Percentiles rank a stretch among this genome's conserved stretches.
Evolutionary conservation across 2,113 vertebrate species (phyloP).

Genomic region (Capricornis sumatraensis): DNA sequence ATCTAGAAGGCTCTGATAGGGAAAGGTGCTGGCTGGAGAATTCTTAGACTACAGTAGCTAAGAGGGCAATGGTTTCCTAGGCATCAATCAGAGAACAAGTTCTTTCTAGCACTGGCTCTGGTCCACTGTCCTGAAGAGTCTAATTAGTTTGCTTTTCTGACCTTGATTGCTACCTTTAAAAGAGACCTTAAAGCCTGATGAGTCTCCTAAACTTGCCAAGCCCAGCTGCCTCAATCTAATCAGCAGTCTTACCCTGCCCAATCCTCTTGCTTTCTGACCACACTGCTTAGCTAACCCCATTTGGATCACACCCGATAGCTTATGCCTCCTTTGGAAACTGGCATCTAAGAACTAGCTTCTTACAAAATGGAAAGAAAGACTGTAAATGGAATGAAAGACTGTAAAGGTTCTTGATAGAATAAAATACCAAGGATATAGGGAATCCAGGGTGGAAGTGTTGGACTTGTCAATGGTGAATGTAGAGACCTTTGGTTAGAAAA

Average conservation of each 20-base stretch:
- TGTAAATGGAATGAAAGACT: background rate
- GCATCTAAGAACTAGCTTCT: background rate
- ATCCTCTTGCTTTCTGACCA: conserved; percentile 43
- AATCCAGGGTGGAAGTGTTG: background rate
- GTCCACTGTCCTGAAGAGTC: background rate
- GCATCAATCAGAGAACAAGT: conserved; percentile 8
- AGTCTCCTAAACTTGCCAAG: conserved; percentile 17
- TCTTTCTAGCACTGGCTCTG: conserved; percentile 19
- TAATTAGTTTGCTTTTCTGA: conserved; percentile 51
- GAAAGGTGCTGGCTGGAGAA: background rate
- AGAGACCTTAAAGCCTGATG: background rate
- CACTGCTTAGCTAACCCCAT: conserved; percentile 34
- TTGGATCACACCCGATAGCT: background rate
- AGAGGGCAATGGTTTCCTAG: background rate
- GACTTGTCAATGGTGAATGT: background rate
- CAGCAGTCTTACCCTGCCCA: conserved; percentile 19
- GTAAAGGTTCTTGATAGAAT: background rate
- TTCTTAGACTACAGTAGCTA: background rate
- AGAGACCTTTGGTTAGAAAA: background rate
- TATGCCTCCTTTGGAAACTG: background rate
- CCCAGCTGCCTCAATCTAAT: background rate
- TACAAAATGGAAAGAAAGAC: background rate
- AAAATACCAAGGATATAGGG: background rate
- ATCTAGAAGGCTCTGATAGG: background rate
- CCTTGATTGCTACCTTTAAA: conserved; percentile 56